Percentiles rank a stretch among this genome's conserved stretches.
phyloP scores from a whole-genome alignment of 2,113 vertebrate genomes.

The Rhadina sibilatrix region DNA sequence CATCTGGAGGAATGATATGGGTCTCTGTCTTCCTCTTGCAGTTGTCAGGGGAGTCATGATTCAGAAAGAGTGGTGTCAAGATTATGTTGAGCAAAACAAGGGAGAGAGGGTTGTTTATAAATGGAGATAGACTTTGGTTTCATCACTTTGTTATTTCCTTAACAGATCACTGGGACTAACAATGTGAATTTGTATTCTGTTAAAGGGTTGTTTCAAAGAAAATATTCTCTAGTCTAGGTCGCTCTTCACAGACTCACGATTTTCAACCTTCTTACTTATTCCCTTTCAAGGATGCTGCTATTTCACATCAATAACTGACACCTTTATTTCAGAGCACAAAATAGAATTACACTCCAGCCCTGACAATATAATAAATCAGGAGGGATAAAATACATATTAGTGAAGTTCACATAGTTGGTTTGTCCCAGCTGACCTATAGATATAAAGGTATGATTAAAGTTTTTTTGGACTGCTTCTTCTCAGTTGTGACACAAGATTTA shows the following conservation, averaged over 20 bases:
- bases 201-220: slow-evolving; percentile 23
- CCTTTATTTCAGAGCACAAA: slow-evolving; percentile 69
- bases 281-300: slow-evolving; percentile 48
- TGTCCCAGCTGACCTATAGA: slow-evolving; percentile 63
- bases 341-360: slow-evolving; percentile 59
- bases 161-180: slow-evolving; percentile 1
- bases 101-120: neutral
- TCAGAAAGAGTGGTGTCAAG: neutral
- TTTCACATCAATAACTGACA: slow-evolving; percentile 64
- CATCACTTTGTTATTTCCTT: neutral
- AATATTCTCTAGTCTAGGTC: slow-evolving; percentile 12
- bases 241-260: slow-evolving; percentile 42
- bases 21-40: neutral
- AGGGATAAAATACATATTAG: slow-evolving; percentile 58
- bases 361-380: slow-evolving; percentile 62
- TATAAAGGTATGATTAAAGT: slow-evolving; percentile 68
- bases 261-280: slow-evolving; percentile 52
- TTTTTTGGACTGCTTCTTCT: slow-evolving; percentile 60
- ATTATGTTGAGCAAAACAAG: neutral
- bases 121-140: neutral
- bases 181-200: slow-evolving; percentile 45
- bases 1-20: neutral
- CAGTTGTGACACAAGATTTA: slow-evolving; percentile 60
- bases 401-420: slow-evolving; percentile 48
- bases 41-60: neutral